Percentiles rank a stretch among this genome's conserved stretches.
These are phyloP conservation scores for Sander lucioperca DNA, from an alignment of 2,113 vertebrate species.

Conservation along the genomic window DNA sequence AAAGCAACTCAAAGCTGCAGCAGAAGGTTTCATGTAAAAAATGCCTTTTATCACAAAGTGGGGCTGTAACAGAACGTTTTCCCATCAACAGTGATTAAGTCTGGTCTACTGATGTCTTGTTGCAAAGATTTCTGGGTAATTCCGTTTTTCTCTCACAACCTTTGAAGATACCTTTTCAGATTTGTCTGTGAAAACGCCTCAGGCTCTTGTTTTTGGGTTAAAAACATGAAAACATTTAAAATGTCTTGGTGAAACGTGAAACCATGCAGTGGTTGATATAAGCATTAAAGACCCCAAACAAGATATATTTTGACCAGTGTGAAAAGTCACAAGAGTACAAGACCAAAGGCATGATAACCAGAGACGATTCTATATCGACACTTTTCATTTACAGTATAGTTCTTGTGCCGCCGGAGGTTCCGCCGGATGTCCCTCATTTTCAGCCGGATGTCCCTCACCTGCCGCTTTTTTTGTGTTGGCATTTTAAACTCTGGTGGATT, in stretches of 20 bases:
- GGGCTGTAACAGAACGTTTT: neutral
- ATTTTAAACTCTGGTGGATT: too few species aligned
- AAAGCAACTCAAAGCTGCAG: slow-evolving; percentile 1
- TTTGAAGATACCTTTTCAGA: neutral
- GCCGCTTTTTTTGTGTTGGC: too few species aligned
- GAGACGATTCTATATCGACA: too few species aligned
- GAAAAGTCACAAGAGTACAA: neutral
- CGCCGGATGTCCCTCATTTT: too few species aligned
- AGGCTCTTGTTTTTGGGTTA: neutral
- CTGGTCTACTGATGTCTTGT: neutral
- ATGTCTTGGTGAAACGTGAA: neutral
- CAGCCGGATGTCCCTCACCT: too few species aligned
- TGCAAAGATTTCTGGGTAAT: neutral
- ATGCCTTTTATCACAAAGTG: neutral
- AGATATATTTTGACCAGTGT: neutral
- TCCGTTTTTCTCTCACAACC: slow-evolving; percentile 5
- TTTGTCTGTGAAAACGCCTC: neutral
- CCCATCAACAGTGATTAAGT: neutral
- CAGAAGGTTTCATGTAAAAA: neutral
- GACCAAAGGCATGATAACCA: neutral
- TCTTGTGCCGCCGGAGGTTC: too few species aligned
- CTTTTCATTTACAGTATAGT: too few species aligned
- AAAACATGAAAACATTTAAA: neutral
- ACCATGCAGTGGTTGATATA: neutral
- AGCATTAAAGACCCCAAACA: neutral